Evolutionary conservation across 2,797 vertebrate species (phyloP).

Genomic region (Sphenopsis melanotis): DNA sequence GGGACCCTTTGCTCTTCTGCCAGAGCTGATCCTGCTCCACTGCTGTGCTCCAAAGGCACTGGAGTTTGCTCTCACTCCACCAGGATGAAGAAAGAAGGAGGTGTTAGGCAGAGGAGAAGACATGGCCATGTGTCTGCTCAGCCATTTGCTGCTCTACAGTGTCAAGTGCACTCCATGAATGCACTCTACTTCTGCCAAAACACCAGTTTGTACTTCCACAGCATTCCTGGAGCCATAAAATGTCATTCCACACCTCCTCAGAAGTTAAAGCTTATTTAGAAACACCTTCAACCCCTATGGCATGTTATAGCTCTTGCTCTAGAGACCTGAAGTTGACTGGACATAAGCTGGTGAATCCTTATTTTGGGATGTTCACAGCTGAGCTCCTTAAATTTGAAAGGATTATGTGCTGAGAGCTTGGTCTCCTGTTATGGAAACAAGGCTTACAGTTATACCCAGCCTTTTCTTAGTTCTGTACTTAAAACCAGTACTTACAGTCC

Average conservation of each 20-base stretch:
- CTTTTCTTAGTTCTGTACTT: constrained; percentile 2
- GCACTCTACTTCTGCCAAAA: neutral
- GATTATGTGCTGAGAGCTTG: neutral
- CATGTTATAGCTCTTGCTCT: neutral
- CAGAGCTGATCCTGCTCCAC: neutral
- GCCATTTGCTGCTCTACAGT: neutral
- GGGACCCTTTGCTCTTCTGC: neutral
- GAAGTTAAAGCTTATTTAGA: neutral
- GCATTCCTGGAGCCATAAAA: neutral
- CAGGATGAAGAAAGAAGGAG: neutral
- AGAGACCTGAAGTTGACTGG: neutral
- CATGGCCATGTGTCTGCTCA: neutral
- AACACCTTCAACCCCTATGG: neutral
- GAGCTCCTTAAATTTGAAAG: neutral
- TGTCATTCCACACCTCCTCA: neutral
- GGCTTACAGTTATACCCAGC: neutral
- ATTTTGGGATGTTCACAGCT: neutral
- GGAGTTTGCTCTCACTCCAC: neutral
- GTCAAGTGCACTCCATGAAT: neutral
- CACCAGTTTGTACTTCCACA: neutral
- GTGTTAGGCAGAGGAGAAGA: neutral
- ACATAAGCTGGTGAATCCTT: neutral
- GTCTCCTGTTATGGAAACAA: neutral
- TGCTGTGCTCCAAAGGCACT: neutral
- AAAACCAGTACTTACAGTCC: neutral